Conservation (phyloP, 2,888 invertebrate species). For the Dysmachus trigonus region DNA sequence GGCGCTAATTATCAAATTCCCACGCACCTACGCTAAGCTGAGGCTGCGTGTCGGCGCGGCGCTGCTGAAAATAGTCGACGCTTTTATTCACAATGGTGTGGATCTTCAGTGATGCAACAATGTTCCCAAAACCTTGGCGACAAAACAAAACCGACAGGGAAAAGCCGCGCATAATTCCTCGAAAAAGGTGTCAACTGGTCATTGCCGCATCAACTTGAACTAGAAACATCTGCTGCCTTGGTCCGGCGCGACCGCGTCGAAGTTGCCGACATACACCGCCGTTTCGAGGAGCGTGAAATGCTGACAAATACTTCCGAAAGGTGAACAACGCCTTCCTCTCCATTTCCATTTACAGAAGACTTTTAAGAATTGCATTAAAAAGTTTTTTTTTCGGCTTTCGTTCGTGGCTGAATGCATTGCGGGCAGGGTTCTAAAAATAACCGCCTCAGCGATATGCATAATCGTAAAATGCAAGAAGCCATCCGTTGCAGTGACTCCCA, state of each 20-base stretch:
- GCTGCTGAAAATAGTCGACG: not conserved
- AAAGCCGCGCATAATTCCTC: not conserved
- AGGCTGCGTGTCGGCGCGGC: not conserved
- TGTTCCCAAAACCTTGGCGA: not conserved
- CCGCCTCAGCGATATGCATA: not conserved
- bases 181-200: slow-evolving; percentile 10
- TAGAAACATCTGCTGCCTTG: not conserved
- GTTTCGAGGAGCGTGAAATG: not conserved
- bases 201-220: slow-evolving; percentile 1
- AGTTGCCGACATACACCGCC: not conserved
- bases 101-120: not conserved
- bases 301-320: not conserved
- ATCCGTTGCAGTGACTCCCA: not conserved
- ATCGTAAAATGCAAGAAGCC: not conserved
- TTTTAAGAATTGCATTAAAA: not conserved
- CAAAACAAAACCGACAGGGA: not conserved
- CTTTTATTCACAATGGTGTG: not conserved
- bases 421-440: not conserved
- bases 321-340: not conserved
- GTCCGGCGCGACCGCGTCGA: not conserved
- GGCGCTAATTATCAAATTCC: not conserved
- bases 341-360: not conserved
- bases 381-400: not conserved
- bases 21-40: not conserved
- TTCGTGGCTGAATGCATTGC: not conserved